phyloP scores from a whole-genome alignment of 2,113 vertebrate species.

The Spermophilus dauricus region DNA sequence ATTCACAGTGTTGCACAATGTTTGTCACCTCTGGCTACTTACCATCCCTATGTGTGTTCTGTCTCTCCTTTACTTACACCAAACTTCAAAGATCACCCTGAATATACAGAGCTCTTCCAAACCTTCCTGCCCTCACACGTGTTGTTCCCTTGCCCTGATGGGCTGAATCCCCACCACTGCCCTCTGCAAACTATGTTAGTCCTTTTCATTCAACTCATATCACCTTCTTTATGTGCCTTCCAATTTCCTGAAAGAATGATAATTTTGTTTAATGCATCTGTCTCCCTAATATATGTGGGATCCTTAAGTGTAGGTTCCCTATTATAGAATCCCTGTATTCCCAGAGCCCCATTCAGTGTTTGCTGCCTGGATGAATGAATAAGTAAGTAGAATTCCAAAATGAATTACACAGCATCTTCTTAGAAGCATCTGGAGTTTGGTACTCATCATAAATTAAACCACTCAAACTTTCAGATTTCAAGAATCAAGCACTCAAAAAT shows the following conservation, averaged over 20 bases:
- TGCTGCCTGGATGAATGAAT: neutral
- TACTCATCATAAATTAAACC: neutral
- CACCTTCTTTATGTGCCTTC: neutral
- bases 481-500: constrained; percentile 27
- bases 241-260: neutral
- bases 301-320: neutral
- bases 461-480: neutral
- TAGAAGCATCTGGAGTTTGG: constrained; percentile 23
- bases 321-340: neutral
- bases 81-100: neutral
- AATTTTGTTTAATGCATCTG: neutral
- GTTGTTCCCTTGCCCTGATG: neutral
- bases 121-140: neutral
- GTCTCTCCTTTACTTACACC: neutral
- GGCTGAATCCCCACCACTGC: neutral
- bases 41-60: neutral
- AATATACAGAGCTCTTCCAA: neutral
- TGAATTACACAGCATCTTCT: neutral
- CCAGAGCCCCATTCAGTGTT: neutral
- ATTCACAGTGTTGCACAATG: neutral
- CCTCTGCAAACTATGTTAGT: neutral
- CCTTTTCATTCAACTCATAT: neutral
- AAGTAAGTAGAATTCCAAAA: neutral
- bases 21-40: neutral
- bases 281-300: neutral